Evolutionary conservation across 2,888 invertebrate genomes (phyloP).

Genomic region (Agrotis clavis): DNA sequence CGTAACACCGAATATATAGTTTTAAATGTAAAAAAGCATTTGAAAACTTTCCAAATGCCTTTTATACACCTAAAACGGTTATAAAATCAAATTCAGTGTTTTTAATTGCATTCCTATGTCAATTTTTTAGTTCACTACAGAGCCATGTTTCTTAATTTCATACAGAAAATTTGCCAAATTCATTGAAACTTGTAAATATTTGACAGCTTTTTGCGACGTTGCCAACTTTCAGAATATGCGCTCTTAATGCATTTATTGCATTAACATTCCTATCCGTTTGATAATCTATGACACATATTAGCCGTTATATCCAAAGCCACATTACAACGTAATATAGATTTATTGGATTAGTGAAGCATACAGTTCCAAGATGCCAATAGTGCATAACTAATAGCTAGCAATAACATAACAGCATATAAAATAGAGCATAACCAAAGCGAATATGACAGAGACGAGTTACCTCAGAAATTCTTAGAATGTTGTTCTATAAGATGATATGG

Average conservation of each 20-base stretch:
- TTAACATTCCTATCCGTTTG: background rate
- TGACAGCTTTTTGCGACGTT: too few relatives aligned
- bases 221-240: too few relatives aligned
- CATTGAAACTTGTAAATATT: too few relatives aligned
- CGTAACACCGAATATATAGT: too few relatives aligned
- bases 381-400: slow-evolving; percentile 56
- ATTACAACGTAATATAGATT: slow-evolving; percentile 22
- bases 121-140: too few relatives aligned
- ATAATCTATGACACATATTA: background rate
- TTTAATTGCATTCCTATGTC: too few relatives aligned
- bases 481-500: slow-evolving; percentile 11
- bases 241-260: background rate
- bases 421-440: slow-evolving; percentile 57
- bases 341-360: slow-evolving; percentile 38
- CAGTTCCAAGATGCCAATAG: slow-evolving; percentile 46
- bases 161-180: too few relatives aligned
- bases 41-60: too few relatives aligned
- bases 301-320: slow-evolving; percentile 2
- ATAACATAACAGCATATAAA: slow-evolving; percentile 57
- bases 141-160: too few relatives aligned
- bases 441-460: slow-evolving; percentile 24
- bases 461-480: slow-evolving; percentile 38
- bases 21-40: too few relatives aligned
- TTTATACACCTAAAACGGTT: too few relatives aligned
- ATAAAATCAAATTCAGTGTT: too few relatives aligned